Conservation (phyloP, 1,140 invertebrate species). For the Neodiprion lecontei region DNA sequence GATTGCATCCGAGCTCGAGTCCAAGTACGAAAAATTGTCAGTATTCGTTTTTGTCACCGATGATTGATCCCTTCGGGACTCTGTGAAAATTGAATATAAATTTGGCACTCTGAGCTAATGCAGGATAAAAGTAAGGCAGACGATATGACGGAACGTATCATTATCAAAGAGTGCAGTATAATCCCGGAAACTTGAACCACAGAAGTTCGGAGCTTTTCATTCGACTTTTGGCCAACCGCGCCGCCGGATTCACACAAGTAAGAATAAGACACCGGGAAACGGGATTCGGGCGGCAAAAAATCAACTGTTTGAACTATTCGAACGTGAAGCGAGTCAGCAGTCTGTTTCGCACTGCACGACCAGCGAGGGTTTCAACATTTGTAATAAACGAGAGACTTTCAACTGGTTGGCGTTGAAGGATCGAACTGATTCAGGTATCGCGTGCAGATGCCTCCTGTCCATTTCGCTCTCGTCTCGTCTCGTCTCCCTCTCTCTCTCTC, state of each 20-base stretch:
- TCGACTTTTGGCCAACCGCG: conserved; percentile 19
- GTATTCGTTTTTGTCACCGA: no score
- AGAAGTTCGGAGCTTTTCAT: conserved; percentile 35
- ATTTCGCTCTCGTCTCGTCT: background rate
- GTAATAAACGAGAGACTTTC: conserved; percentile 45
- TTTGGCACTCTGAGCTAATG: no score
- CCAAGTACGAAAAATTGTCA: no score
- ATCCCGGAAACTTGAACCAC: background rate
- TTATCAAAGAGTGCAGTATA: no score
- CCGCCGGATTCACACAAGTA: background rate
- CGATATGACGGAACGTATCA: no score
- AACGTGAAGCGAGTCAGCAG: background rate
- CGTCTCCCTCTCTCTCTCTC: conserved; percentile 1
- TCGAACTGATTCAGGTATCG: conserved; percentile 44
- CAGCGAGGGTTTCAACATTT: conserved; percentile 12
- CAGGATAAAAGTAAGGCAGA: no score
- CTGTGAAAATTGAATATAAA: no score
- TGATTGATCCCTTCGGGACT: no score
- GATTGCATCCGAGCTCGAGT: no score
- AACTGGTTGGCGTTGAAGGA: conserved; percentile 40
- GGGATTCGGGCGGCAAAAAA: background rate
- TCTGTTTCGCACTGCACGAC: background rate
- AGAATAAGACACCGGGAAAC: background rate
- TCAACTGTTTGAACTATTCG: background rate
- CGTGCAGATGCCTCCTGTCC: conserved; percentile 38